Evolutionary conservation across 2,888 invertebrate genomes (phyloP), one percentile per base, ranked within the genome.

Genomic region (Drosophila paramelanica): DNA sequence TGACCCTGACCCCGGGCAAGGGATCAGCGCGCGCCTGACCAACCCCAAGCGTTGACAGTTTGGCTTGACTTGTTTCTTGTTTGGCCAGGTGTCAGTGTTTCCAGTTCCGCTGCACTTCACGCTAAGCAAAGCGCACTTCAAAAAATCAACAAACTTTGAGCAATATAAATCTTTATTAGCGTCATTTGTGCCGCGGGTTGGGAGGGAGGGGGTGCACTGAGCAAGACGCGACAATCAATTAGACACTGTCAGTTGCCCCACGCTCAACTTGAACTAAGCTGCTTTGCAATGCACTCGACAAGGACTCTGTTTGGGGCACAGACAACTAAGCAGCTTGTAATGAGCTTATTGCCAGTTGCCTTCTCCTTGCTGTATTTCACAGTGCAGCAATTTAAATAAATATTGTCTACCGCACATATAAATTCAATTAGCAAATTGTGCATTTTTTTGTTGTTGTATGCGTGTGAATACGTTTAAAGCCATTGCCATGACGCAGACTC

Each of bases 161-260:
- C 51, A 43, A 67, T 52, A 79, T 73, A 80, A 81, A 84, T 86
- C 83, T 75, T 81, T 79, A 87, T 84, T 81, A 87, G 79, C 81
- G 59, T 49, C 69, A 74, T 75, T 72, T 68, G 60, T 42, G 51
- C 55, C 3, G 0, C 3, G 23, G 23, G 4, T 3, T 3, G 23
- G 23, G 2, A 20, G 3, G 3, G 3, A 23, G 3, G 41, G 38
- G 46, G 46, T 5, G 14, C 50, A 66, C 57, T 36, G 41, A 45
- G 67, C 62, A 39, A 27, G 53, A 56, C 56, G 62, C 56, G 62
- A 53, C 78, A 78, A 77, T 78, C 78, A 75, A 75, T 77, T 74
- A 77, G 62, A 73, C 71, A 68, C 72, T 72, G 78, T 77, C 71
- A 71, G 56, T 74, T 47, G 65, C 39, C 52, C 59, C 46, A 61